Evolutionary conservation across 2,888 invertebrate genomes (phyloP), one percentile per base, ranked within the genome.

Genomic region (Drosophila cracens): DNA sequence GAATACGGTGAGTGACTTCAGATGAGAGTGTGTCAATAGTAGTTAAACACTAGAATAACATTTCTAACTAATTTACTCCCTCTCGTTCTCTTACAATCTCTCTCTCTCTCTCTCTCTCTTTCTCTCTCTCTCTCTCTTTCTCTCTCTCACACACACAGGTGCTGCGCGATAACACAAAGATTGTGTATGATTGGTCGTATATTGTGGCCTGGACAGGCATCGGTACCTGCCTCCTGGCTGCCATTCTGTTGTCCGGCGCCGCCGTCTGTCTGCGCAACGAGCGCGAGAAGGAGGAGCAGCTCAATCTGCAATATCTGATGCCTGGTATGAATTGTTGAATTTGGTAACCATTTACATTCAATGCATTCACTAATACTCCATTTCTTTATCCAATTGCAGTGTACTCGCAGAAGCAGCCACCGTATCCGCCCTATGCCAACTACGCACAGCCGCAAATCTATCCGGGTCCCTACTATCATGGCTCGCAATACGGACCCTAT

Each of bases 261-360:
- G 98, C 98, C 93, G 97, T 98, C 94, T 98, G 98, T 94, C 96
- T 98, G 94, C 96, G 97, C 93, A 97, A 97, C 94, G 98, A 98
- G 94, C 95, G 97, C 93, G 98, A 98, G 94, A 96, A 97, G 93
- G 98, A 98, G 94, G 98, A 98, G 94, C 97, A 98, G 94, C 96
- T 98, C 95, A 98, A 98, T 95, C 97, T 98, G 96, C 98, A 98
- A 95, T 98, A 98, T 94, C 95, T 98, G 94, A 98, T 98, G 98
- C 98, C 98, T 94, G 98, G 98, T 98, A 96, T 79, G 38, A 21
- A 58, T 40, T 21, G 7, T 2, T 48, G 29, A 1, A 13, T 10
- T 49, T n/a, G 16, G 16, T 25, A 16, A 2, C 4, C 16, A 16
- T 6, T 36, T n/a, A 11, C 10, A 49, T 60, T 49, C 8, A 27